Evolutionary conservation across 53 echinoderm and acorn worm genomes (phyloP).

Genomic region (Patiria pectinifera): DNA sequence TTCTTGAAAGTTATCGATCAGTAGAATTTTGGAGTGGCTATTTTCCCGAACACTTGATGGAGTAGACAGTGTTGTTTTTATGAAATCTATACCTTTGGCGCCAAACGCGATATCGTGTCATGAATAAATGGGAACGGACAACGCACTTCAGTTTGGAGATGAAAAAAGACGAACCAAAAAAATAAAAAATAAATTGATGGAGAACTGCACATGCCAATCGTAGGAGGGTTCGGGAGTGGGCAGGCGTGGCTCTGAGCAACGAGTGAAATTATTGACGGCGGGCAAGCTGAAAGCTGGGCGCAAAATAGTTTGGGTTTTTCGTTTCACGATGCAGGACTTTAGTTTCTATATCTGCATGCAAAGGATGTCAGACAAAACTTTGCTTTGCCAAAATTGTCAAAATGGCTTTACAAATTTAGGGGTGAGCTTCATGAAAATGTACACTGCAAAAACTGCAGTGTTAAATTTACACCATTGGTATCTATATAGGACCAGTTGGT

Average conservation of each 20-base stretch:
- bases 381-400: too few relatives aligned
- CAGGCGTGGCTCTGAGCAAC: neutral
- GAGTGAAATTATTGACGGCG: neutral
- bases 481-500: too few relatives aligned
- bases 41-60: constrained; percentile 36
- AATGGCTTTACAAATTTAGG: too few relatives aligned
- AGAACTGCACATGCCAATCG: neutral
- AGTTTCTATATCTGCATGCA: too few relatives aligned
- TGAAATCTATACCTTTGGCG: constrained; percentile 61
- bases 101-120: constrained; percentile 39
- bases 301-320: too few relatives aligned
- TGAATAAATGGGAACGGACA: constrained; percentile 48
- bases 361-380: too few relatives aligned
- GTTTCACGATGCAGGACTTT: too few relatives aligned
- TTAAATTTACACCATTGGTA: too few relatives aligned
- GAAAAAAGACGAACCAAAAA: neutral
- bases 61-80: constrained; percentile 56
- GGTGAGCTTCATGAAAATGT: too few relatives aligned
- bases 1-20: constrained; percentile 29
- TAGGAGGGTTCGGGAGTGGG: neutral
- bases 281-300: neutral
- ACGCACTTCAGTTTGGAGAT: constrained; percentile 25
- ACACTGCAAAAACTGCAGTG: too few relatives aligned
- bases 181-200: too few relatives aligned
- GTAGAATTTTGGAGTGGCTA: neutral